phyloP scores from a whole-genome alignment of 2,888 invertebrate genomes.

The Iphiclides podalirius region DNA sequence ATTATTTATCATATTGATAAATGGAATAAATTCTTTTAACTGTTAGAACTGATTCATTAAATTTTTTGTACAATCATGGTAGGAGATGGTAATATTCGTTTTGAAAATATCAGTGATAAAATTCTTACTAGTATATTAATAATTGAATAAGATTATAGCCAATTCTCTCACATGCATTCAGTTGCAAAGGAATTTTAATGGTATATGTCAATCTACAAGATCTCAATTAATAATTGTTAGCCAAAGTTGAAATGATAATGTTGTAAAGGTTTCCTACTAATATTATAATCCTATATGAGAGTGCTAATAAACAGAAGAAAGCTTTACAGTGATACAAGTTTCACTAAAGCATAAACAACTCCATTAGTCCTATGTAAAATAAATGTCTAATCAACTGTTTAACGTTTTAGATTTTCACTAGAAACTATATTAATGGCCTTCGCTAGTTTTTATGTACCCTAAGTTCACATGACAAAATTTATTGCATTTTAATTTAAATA shows the following conservation, averaged over 20 bases:
- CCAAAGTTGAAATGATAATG: conserved; percentile 1
- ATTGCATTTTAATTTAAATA: not conserved
- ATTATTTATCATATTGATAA: conserved; percentile 15
- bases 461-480: not conserved
- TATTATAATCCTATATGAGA: not conserved
- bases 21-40: not conserved
- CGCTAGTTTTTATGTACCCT: too few relatives aligned
- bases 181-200: not conserved
- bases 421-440: not conserved
- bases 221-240: conserved; percentile 3
- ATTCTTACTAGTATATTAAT: not conserved
- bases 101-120: not conserved
- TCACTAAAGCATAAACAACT: not conserved
- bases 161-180: not conserved
- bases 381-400: not conserved
- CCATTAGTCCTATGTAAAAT: not conserved
- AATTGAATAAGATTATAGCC: not conserved
- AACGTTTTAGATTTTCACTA: not conserved
- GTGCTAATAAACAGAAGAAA: not conserved
- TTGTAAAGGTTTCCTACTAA: not conserved
- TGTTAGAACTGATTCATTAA: not conserved
- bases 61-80: not conserved
- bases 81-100: not conserved
- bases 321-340: not conserved
- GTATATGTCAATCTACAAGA: not conserved